A percentile compares a stretch with the other conserved stretches of the same genome.
Evolutionary conservation across 2,797 vertebrate species (phyloP).

Genomic region (Eupleurogrammus muticus): DNA sequence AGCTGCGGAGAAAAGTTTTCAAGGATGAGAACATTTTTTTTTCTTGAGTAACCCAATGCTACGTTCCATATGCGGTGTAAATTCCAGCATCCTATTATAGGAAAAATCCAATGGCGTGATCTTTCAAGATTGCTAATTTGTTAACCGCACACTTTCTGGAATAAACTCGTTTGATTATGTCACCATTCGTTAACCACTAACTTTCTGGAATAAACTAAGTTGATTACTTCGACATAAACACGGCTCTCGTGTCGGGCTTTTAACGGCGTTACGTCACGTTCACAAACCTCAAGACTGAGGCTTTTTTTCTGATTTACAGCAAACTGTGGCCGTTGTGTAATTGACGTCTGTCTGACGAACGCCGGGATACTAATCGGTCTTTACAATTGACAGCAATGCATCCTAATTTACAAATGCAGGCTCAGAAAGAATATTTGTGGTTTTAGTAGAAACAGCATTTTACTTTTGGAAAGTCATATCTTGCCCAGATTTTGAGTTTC

Average conservation of each 20-base stretch:
- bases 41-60: slow-evolving; percentile 19
- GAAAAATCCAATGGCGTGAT: slow-evolving; percentile 36
- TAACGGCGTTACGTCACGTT: slow-evolving; percentile 8
- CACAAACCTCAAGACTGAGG: slow-evolving; percentile 18
- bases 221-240: slow-evolving; percentile 36
- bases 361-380: neutral
- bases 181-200: slow-evolving; percentile 36
- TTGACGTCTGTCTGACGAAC: slow-evolving; percentile 15
- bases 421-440: slow-evolving; percentile 5
- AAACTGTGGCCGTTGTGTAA: neutral
- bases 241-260: neutral
- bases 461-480: neutral
- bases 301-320: slow-evolving; percentile 11
- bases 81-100: slow-evolving; percentile 29
- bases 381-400: slow-evolving; percentile 3
- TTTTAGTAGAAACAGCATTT: slow-evolving; percentile 24
- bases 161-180: slow-evolving; percentile 34
- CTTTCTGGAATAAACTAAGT: slow-evolving; percentile 23
- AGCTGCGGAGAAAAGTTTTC: slow-evolving; percentile 14
- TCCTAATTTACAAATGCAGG: neutral
- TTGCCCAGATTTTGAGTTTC: neutral
- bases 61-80: slow-evolving; percentile 10
- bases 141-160: slow-evolving; percentile 36
- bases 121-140: slow-evolving; percentile 28
- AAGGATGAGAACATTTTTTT: slow-evolving; percentile 8